Percentiles rank a stretch among this genome's conserved stretches.
phyloP scores from a whole-genome alignment of 2,113 vertebrate species.

The Sardina pilchardus region DNA sequence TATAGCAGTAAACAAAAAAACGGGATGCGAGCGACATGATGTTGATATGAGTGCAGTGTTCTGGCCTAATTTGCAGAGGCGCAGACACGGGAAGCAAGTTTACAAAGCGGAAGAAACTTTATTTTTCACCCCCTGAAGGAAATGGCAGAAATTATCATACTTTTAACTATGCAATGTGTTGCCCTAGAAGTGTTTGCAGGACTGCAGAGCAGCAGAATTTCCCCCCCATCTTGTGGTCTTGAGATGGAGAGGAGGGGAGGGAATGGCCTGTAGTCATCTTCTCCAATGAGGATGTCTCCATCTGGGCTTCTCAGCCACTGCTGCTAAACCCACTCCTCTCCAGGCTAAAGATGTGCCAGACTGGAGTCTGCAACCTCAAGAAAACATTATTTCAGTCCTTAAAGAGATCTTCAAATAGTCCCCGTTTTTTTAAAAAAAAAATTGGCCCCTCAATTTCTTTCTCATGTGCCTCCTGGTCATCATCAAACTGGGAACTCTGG shows the following conservation, averaged over 20 bases:
- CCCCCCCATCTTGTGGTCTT: background rate
- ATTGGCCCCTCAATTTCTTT: background rate
- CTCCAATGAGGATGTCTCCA: background rate
- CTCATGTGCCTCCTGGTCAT: background rate
- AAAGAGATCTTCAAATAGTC: background rate
- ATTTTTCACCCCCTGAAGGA: background rate
- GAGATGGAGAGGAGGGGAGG: background rate
- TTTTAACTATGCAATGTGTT: background rate
- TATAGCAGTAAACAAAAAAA: background rate
- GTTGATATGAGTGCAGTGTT: background rate
- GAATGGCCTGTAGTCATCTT: background rate
- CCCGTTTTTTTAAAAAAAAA: too few relatives aligned
- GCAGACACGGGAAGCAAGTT: background rate
- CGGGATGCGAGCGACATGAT: background rate
- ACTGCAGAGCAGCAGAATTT: background rate
- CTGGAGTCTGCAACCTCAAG: background rate
- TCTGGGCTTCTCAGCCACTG: conserved; percentile 26
- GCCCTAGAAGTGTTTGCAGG: background rate
- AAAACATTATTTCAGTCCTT: background rate
- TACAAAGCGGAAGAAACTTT: background rate
- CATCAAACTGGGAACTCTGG: too few relatives aligned
- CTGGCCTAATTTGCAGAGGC: background rate
- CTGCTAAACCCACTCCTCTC: conserved; percentile 16
- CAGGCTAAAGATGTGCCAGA: background rate
- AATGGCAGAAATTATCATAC: background rate